A percentile compares a stretch with the other conserved stretches of the same genome.
phyloP scores from a whole-genome alignment of 2,113 vertebrate species.

The Ochotona princeps region DNA sequence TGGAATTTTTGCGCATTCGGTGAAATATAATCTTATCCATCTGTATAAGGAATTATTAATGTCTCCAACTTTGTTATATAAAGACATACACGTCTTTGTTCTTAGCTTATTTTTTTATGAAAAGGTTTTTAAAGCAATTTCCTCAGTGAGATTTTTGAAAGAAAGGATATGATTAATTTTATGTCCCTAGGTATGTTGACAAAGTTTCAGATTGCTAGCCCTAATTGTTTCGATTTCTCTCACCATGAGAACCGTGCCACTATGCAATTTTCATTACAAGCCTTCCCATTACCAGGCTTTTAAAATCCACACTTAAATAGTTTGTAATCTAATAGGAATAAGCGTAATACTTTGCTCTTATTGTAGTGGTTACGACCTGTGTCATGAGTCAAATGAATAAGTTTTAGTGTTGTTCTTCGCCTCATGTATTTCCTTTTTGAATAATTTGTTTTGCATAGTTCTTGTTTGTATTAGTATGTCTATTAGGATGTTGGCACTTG shows the following conservation, averaged over 20 bases:
- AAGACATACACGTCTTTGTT: not conserved
- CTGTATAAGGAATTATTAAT: not conserved
- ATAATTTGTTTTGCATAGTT: not conserved
- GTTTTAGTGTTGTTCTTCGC: not conserved
- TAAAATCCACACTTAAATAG: not conserved
- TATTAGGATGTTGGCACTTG: not conserved
- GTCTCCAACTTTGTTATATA: not conserved
- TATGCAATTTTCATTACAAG: not conserved
- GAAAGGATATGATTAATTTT: not conserved
- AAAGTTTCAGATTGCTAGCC: slow-evolving; percentile 18
- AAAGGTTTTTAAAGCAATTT: not conserved
- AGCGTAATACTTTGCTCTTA: not conserved
- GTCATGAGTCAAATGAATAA: not conserved
- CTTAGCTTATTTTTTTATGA: not conserved
- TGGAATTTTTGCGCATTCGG: slow-evolving; percentile 1
- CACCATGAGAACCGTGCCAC: not conserved
- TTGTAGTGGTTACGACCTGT: not conserved
- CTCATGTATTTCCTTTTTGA: not conserved
- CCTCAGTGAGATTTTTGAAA: slow-evolving; percentile 15
- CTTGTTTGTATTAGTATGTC: not conserved
- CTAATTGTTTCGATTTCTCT: not conserved
- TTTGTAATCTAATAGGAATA: not conserved
- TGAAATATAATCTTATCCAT: not conserved
- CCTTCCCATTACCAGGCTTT: not conserved
- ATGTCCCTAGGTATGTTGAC: not conserved